Base-by-base conservation (phyloP, 2,113 vertebrate genomes). In the Argyrosomus japonicus region DNA sequence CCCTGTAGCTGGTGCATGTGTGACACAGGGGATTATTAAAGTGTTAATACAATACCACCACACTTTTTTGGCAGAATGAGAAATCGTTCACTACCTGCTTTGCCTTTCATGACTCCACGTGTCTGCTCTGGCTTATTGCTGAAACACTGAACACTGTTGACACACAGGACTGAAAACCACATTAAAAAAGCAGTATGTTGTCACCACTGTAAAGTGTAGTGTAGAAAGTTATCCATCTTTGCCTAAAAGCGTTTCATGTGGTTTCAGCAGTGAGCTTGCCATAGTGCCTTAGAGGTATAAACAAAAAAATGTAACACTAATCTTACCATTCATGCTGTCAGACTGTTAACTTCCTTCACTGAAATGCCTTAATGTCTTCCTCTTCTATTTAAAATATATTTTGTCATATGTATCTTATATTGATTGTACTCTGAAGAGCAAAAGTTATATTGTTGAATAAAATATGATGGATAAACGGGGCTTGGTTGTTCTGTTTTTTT, bases 361-460 rank as follows among this genome's bases (percentile, higher is more conserved):
- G 76, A 92, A 87, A 84, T 84, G 79, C 87, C 85, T 88, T 82
- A 78, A 88, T 86, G 84, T 84, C 82, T 88, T 82, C 76, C 74
- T 65, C 75, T 85, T 87, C 83, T 94, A 92, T 93, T 93, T 93
- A 94, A 94, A 90, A 89, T 93, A 90, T 93, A 92, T 93, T 92
- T 94, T 93, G 89, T 92, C 90, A 93, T 82, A 88, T 89, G 74
- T 94, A 94, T 85, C 91, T 94, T 89, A 63, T 83, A 93, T 88
- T 86, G 86, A 92, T 91, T 93, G 89, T 93, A 95, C 87, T 90
- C 93, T 84, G 56, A 94, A 89, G 88, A 92, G 77, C 83, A 88
- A 87, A 92, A 84, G 47, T 85, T 90, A 91, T 90, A 89, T 89
- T 92, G 91, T 93, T 84, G 75, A 93, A 93, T 94, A 93, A 94